Conservation (phyloP, 1,140 invertebrate genomes). For the Yoshiicerus persimilis region DNA sequence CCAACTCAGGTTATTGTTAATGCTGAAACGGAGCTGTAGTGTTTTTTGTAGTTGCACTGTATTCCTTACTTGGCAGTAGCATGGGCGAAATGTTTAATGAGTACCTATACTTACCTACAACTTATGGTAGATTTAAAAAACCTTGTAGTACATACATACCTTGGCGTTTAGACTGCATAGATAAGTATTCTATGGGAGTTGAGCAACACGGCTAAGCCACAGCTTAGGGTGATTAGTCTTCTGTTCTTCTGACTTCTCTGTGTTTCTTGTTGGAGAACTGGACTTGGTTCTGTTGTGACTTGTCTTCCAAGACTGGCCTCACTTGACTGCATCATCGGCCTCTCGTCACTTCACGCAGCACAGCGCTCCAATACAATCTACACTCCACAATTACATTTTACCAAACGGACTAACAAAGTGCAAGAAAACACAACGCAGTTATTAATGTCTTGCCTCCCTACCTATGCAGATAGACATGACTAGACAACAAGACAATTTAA, state of each 20-base stretch:
- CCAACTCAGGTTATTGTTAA: not conserved
- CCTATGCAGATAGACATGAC: not conserved
- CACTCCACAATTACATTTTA: too few species aligned
- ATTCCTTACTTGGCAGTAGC: not conserved
- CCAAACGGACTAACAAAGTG: not conserved
- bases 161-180: not conserved
- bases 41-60: not conserved
- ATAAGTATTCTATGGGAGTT: not conserved
- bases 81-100: conserved; percentile 1
- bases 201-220: not conserved
- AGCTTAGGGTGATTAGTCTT: not conserved
- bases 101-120: not conserved
- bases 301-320: not conserved
- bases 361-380: too few species aligned
- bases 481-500: not conserved
- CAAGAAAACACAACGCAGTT: not conserved
- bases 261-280: not conserved
- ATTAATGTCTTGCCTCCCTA: not conserved
- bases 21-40: not conserved
- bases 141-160: not conserved
- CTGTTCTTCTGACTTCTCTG: not conserved
- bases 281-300: not conserved
- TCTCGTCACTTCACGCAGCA: not conserved
- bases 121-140: not conserved
- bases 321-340: not conserved